Evolutionary conservation across 2,888 invertebrate genomes (phyloP).

Genomic region (Smittia aterrima): DNA sequence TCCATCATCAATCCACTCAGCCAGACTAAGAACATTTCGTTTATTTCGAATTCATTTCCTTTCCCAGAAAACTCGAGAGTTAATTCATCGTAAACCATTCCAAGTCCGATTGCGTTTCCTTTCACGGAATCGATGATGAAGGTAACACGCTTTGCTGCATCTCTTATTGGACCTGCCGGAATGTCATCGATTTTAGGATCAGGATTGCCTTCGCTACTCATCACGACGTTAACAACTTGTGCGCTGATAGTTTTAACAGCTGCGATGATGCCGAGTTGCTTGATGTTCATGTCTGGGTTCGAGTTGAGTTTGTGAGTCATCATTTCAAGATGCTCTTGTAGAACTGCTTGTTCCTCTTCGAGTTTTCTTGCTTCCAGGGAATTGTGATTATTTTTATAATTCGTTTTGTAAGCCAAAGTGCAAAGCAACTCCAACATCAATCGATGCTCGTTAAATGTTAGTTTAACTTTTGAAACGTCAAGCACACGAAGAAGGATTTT

Average conservation of each 20-base stretch:
- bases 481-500: constrained; percentile 26
- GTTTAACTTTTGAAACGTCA: background rate
- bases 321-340: constrained; percentile 32
- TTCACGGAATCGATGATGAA: background rate
- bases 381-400: background rate
- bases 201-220: background rate
- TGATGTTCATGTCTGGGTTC: constrained; percentile 28
- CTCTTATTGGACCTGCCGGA: constrained; percentile 20
- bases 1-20: background rate
- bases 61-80: constrained; percentile 16
- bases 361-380: background rate
- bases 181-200: background rate
- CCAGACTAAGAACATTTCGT: constrained; percentile 15
- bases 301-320: background rate
- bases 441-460: constrained; percentile 34
- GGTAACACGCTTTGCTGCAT: constrained; percentile 17
- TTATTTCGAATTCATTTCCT: background rate
- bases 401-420: constrained; percentile 3
- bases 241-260: constrained; percentile 23
- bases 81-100: constrained; percentile 34
- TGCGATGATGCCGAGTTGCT: constrained; percentile 24
- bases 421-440: constrained; percentile 14
- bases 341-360: constrained; percentile 2
- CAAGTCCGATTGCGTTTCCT: background rate
- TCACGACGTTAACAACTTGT: background rate